Evolutionary conservation across 2,113 vertebrate genomes (phyloP), one percentile per base, ranked within the genome.

Genomic region (Austrofundulus limnaeus): DNA sequence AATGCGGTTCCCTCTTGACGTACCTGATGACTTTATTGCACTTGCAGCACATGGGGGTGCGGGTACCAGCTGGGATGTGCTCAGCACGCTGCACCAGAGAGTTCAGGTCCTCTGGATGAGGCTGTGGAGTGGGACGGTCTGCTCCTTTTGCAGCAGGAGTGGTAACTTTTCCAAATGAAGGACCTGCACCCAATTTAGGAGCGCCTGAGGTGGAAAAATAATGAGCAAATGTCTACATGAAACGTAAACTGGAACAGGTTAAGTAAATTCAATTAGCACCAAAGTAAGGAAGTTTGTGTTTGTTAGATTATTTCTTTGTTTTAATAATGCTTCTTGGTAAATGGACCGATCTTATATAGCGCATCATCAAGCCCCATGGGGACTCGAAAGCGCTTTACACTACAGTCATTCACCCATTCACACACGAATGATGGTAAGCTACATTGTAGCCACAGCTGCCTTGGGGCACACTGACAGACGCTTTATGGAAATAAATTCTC

Each of bases 21-120:
- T 81, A 98, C 97, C 97, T 95, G 71, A 99, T 98, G 76, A 98
- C 93, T 54, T 90, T 93, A 85, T 95, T 93, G 77, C 97, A 99
- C 69, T 94, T 92, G 0, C 87, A 94, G 53, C 97, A 99, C 96
- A 98, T 95, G 0, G 97, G 97, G 3, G 97, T 98, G 17, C 97
- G 94, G 0, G 92, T 97, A 19, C 95, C 96, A 0, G 95, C 97
- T 0, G 97, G 96, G 70, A 99, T 96, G 74, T 98, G 95, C 84
- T 99, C 96, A 0, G 97, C 97, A 66, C 92, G 91, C 82, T 99
- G 96, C 81, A 99, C 94, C 68, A 98, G 62, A 0, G 94, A 93
- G 81, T 96, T 93, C 39, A 94, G 92, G 54, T 97, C 94, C 16
- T 90, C 83, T 1, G 92, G 91, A 59, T 91, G 93, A 15, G 92